A percentile compares a stretch with the other conserved stretches of the same genome.
phyloP scores from a whole-genome alignment of 2,888 invertebrate genomes.

The Chymomyza fuscimana region DNA sequence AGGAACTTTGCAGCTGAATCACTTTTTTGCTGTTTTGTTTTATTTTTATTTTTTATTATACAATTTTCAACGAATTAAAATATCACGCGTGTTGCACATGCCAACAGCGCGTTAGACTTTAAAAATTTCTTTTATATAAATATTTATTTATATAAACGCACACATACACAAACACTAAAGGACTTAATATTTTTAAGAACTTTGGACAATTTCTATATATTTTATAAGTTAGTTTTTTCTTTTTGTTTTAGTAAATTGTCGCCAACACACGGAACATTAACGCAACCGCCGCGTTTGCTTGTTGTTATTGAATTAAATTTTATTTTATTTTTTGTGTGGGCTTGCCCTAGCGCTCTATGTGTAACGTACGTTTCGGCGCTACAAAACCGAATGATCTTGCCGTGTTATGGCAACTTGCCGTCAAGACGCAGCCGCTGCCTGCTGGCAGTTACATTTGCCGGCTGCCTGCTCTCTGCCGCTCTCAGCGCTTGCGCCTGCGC shows the following conservation, averaged over 20 bases:
- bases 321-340: constrained; percentile 40
- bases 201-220: constrained; percentile 15
- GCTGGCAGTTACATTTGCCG: constrained; percentile 1
- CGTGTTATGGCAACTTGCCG: constrained; percentile 57
- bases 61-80: constrained; percentile 40
- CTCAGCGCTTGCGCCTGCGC: not conserved
- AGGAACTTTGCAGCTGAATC: constrained; percentile 52
- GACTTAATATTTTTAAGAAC: not conserved
- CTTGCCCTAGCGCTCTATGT: constrained; percentile 36
- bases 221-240: constrained; percentile 21
- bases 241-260: constrained; percentile 11
- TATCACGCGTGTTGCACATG: constrained; percentile 55
- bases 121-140: constrained; percentile 17
- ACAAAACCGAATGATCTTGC: constrained; percentile 66
- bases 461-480: not conserved
- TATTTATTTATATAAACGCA: constrained; percentile 23
- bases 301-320: not conserved
- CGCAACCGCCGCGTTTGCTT: constrained; percentile 3
- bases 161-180: constrained; percentile 27
- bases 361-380: constrained; percentile 61
- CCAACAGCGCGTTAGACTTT: constrained; percentile 55
- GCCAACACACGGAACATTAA: not conserved
- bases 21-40: constrained; percentile 25
- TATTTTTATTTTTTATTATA: constrained; percentile 33
- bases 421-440: constrained; percentile 50